Conservation (phyloP, 2,113 vertebrate species). For the Hiodon tergisus region DNA sequence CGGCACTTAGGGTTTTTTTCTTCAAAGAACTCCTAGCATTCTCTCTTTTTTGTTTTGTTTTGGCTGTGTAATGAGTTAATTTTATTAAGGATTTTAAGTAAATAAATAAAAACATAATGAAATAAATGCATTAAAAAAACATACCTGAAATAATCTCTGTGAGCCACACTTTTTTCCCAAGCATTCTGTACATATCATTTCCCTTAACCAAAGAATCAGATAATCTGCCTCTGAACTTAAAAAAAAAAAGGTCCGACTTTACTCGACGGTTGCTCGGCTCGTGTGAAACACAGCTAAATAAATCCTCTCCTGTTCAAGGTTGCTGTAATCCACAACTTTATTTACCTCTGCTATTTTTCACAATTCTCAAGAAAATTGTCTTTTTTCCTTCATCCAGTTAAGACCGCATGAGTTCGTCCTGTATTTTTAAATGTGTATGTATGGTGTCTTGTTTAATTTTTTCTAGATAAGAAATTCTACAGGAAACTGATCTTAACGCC, state of each 20-base stretch:
- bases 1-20: constrained; percentile 25
- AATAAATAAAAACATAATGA: constrained; percentile 2
- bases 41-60: constrained; percentile 13
- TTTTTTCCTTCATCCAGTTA: neutral
- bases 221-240: constrained; percentile 26
- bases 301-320: constrained; percentile 21
- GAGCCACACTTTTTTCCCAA: constrained; percentile 8
- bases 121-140: constrained; percentile 8
- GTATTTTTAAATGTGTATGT: constrained; percentile 5
- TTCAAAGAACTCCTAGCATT: neutral
- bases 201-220: constrained; percentile 60
- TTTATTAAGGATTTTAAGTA: neutral
- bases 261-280: constrained; percentile 16
- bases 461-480: constrained; percentile 17
- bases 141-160: constrained; percentile 11
- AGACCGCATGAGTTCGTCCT: neutral
- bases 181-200: neutral
- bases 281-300: constrained; percentile 1
- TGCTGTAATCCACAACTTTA: constrained; percentile 15
- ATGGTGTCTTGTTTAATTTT: constrained; percentile 12
- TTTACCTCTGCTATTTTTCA: constrained; percentile 13
- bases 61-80: constrained; percentile 1
- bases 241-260: constrained; percentile 2
- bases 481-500: constrained; percentile 20
- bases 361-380: constrained; percentile 7